Evolutionary conservation across 2,888 invertebrate genomes (phyloP), one percentile per base, ranked within the genome.

Genomic region (Aricia artaxerxes): DNA sequence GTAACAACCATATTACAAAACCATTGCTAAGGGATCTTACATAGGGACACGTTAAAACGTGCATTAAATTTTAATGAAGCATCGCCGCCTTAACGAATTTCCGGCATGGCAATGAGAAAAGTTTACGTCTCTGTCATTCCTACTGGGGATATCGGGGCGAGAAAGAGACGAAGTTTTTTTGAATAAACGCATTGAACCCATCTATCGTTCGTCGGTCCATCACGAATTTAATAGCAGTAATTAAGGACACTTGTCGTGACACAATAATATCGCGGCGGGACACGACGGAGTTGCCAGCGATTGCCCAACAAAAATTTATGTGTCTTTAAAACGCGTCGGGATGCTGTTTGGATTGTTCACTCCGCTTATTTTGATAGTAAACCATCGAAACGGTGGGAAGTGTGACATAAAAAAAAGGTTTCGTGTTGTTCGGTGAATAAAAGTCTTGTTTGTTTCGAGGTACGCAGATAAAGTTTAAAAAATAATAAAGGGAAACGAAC

Each of bases 61-160:
- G 90, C 91, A 92, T 93, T 83, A 92, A 92, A 92, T 90, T 91
- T 92, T 92, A 93, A 93, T 90, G 93, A 92, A 92, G 89, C 92
- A 88, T 90, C 89, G 89, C 91, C 90, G 91, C 90, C 79, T 92
- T 92, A 93, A 94, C 90, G 91, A 90, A 92, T 91, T 92, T 94
- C 94, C 94, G 93, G 93, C 89, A 82, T 79, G 53, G 84, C 82
- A 84, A 81, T 11, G 69, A 78, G 81, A 84, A 79, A 80, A 84
- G 84, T 83, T 79, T 83, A 82, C 85, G 83, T 89, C 91, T 84
- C 88, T 87, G 85, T 90, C 86, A 84, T 64, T 80, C 82, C 79
- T 82, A 81, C 78, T 81, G 73, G 80, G 81, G 82, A 78, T 80
- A 80, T 81, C 81, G 79, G 81, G 81, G 84, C 80, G 82, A 73